Evolutionary conservation across 2,113 vertebrate species (phyloP).

Genomic region (Prionailurus bengalensis): DNA sequence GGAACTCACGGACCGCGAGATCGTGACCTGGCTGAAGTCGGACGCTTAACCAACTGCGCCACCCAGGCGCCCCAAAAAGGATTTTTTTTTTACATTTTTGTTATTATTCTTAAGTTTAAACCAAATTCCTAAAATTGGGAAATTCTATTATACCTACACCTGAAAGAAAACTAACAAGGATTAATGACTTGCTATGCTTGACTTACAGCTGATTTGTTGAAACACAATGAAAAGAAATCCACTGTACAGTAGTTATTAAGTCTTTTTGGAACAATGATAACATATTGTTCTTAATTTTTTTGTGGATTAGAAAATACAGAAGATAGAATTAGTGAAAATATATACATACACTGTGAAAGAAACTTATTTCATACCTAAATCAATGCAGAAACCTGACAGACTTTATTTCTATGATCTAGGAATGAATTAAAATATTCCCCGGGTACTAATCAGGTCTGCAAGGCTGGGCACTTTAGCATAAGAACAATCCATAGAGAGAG

Average conservation of each 20-base stretch:
- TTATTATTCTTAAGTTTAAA: neutral
- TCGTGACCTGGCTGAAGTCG: too few species aligned
- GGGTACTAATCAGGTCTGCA: neutral
- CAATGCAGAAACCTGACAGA: neutral
- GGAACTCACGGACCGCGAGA: too few species aligned
- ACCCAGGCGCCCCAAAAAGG: too few species aligned
- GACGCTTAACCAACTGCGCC: too few species aligned
- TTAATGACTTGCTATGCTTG: conserved; percentile 31
- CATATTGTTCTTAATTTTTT: neutral
- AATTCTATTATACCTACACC: neutral
- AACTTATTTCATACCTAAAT: neutral
- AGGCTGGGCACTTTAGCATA: neutral
- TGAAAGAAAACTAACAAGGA: conserved; percentile 29
- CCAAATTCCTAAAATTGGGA: neutral
- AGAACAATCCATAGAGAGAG: neutral
- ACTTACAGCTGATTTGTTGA: neutral
- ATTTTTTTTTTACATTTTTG: neutral
- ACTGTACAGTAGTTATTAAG: neutral
- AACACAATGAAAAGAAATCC: neutral
- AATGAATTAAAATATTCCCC: neutral
- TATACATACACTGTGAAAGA: neutral
- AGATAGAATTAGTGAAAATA: neutral
- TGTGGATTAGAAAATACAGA: neutral
- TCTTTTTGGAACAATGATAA: neutral
- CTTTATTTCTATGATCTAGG: neutral